phyloP scores from a whole-genome alignment of 1,140 invertebrate genomes.

The Oryzaephilus surinamensis region DNA sequence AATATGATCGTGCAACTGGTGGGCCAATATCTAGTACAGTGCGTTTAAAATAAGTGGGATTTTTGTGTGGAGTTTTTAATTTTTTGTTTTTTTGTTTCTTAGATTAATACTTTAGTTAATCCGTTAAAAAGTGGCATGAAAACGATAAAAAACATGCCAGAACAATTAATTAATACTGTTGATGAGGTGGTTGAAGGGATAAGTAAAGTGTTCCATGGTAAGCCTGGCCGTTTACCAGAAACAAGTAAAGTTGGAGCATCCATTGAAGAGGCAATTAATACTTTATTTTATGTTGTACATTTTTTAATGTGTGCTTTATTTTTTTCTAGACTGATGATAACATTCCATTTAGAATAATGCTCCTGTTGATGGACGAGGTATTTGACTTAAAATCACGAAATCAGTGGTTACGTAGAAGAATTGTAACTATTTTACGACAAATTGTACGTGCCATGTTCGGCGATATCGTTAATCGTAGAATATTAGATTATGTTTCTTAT shows the following conservation, averaged over 20 bases:
- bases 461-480: conserved; percentile 79
- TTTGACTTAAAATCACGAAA: conserved; percentile 81
- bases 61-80: neutral
- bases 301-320: conserved; percentile 1
- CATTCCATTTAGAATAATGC: conserved; percentile 76
- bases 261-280: conserved; percentile 55
- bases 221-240: conserved; percentile 23
- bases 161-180: conserved; percentile 68
- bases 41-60: conserved; percentile 12
- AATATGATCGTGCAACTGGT: conserved; percentile 60
- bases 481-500: conserved; percentile 83
- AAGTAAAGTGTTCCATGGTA: conserved; percentile 38
- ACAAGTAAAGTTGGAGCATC: conserved; percentile 48
- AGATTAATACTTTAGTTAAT: conserved; percentile 70
- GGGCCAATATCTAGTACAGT: conserved; percentile 50
- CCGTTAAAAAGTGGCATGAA: conserved; percentile 73
- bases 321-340: conserved; percentile 60
- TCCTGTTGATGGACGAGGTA: conserved; percentile 82
- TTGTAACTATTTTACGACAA: conserved; percentile 70
- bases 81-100: conserved; percentile 23
- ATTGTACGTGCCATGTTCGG: conserved; percentile 73
- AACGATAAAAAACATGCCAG: conserved; percentile 72
- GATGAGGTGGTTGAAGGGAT: conserved; percentile 70
- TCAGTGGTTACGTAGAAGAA: conserved; percentile 75
- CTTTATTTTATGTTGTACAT: conserved; percentile 27